Evolutionary conservation across 2,113 vertebrate genomes (phyloP).

Genomic region (Toxotes jaculatrix): DNA sequence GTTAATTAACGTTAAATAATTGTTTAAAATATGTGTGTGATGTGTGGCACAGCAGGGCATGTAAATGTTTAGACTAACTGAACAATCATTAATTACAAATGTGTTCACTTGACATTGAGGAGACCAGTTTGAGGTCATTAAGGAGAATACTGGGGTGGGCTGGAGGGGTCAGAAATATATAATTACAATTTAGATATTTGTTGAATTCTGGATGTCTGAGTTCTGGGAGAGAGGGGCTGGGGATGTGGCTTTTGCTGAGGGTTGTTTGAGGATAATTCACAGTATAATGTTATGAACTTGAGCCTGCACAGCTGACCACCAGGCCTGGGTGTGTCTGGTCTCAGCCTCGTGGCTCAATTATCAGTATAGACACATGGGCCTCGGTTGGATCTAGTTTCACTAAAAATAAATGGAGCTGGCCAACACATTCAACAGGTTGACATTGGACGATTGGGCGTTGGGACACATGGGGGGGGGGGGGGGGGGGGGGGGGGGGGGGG

Average conservation of each 20-base stretch:
- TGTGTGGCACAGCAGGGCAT: constrained; percentile 7
- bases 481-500: constrained; percentile 6
- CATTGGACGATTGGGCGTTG: constrained; percentile 1
- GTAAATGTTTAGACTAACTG: constrained; percentile 11
- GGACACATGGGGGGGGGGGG: constrained; percentile 23
- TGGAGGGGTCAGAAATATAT: constrained; percentile 7
- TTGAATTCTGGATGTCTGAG: constrained; percentile 10
- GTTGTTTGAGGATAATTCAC: constrained; percentile 53
- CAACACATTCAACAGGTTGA: constrained; percentile 68
- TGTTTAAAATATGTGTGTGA: background rate
- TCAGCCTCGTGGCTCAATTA: constrained; percentile 47
- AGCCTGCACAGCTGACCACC: constrained; percentile 53
- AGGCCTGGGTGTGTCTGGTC: constrained; percentile 51
- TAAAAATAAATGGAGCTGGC: constrained; percentile 52
- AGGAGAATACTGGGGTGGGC: background rate
- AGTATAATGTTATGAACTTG: constrained; percentile 50
- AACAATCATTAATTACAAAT: constrained; percentile 37
- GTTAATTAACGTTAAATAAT: constrained; percentile 16
- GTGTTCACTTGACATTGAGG: constrained; percentile 46
- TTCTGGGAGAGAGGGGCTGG: constrained; percentile 15
- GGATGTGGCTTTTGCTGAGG: constrained; percentile 29
- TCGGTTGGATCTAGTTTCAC: constrained; percentile 48
- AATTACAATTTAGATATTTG: constrained; percentile 1
- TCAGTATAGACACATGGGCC: constrained; percentile 33
- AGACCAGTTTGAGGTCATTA: constrained; percentile 17